Evolutionary conservation across 1,140 invertebrate species (phyloP).

Genomic region (Limonius californicus): DNA sequence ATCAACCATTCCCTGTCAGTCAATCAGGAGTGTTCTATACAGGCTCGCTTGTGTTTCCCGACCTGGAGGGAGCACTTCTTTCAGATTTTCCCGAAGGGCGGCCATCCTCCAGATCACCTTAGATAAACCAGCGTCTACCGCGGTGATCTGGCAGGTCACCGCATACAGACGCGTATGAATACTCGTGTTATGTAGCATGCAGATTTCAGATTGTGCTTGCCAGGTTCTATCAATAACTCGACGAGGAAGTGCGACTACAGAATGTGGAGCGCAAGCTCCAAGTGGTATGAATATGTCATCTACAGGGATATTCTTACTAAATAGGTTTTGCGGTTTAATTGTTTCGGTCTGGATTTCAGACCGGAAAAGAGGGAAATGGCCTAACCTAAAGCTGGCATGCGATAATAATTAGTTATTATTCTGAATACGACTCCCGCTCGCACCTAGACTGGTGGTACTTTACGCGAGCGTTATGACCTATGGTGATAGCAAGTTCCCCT

Average conservation of each 20-base stretch:
- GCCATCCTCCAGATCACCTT: too few species aligned
- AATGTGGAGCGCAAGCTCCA: constrained; percentile 2
- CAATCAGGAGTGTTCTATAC: not conserved
- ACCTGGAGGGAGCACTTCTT: too few species aligned
- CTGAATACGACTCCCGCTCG: too few species aligned
- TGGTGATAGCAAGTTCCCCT: not conserved
- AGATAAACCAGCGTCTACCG: too few species aligned
- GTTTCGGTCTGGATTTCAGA: too few species aligned
- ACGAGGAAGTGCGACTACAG: not conserved
- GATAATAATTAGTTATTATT: too few species aligned
- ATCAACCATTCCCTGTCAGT: constrained; percentile 7
- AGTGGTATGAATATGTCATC: constrained; percentile 4
- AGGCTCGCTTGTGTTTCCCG: too few species aligned
- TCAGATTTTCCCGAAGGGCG: too few species aligned
- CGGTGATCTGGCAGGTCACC: too few species aligned
- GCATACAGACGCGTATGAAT: too few species aligned
- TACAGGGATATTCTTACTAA: not conserved
- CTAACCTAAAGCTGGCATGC: too few species aligned
- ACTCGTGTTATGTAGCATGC: not conserved
- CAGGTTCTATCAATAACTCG: constrained; percentile 10
- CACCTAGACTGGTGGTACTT: not conserved
- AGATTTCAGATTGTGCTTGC: not conserved
- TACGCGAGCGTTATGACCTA: constrained; percentile 1
- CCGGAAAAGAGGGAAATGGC: too few species aligned
- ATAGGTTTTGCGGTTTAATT: not conserved